Conservation (phyloP, 2,797 vertebrate species). For the Cyclopterus lumpus region DNA sequence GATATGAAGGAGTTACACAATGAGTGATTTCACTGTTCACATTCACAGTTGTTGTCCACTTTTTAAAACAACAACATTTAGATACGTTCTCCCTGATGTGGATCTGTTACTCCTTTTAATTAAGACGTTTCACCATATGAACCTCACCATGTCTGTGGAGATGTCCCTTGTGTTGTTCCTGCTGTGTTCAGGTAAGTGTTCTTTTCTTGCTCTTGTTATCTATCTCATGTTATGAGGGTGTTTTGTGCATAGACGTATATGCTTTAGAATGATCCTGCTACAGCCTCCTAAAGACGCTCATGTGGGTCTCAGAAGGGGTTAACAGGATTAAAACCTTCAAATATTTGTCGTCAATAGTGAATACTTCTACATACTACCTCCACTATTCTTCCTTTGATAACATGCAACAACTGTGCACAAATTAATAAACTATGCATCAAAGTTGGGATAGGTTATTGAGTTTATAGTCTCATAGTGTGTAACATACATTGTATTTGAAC, state of each 20-base stretch:
- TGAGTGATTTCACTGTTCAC: neutral
- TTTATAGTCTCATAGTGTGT: neutral
- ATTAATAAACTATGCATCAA: neutral
- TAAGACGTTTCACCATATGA: neutral
- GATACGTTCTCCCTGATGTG: neutral
- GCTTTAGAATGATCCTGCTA: neutral
- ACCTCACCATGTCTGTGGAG: neutral
- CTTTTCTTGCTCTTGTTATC: neutral
- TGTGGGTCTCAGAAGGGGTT: neutral
- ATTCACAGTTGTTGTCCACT: neutral
- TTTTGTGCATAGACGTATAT: neutral
- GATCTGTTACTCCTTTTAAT: neutral
- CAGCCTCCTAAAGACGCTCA: no score
- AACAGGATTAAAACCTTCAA: neutral
- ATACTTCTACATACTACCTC: neutral
- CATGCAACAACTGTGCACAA: neutral
- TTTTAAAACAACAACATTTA: neutral
- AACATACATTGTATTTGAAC: neutral
- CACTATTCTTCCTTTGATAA: neutral
- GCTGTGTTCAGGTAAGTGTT: slow-evolving; percentile 56
- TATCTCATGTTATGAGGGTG: neutral
- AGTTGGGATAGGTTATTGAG: neutral
- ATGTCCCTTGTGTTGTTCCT: slow-evolving; percentile 22
- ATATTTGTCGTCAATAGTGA: neutral
- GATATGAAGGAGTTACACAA: neutral